phyloP scores from a whole-genome alignment of 2,113 vertebrate genomes.

The Stigmatopora argus region DNA sequence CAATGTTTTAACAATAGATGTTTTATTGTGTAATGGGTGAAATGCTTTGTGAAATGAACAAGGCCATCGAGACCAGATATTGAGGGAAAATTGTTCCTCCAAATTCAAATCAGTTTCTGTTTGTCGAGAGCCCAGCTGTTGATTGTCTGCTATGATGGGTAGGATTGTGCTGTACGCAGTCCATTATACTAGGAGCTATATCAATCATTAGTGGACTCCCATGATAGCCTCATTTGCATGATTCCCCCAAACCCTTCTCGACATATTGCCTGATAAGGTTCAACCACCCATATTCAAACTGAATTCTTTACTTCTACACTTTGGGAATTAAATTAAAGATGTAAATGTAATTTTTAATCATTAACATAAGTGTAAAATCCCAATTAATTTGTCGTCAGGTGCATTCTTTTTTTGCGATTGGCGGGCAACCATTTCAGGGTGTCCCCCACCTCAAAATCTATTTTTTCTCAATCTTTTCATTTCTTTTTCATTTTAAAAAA shows the following conservation, averaged over 20 bases:
- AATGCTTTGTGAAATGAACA: background rate
- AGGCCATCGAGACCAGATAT: background rate
- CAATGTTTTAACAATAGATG: background rate
- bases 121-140: background rate
- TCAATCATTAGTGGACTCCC: constrained; percentile 11
- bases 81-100: background rate
- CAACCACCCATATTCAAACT: background rate
- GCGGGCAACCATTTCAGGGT: no score
- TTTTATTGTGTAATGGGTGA: background rate
- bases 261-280: constrained; percentile 14
- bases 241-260: constrained; percentile 14
- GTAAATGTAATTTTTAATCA: background rate
- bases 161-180: background rate
- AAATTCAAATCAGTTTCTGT: background rate
- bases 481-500: no score
- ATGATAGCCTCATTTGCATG: constrained; percentile 16
- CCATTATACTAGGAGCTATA: constrained; percentile 12
- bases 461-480: no score
- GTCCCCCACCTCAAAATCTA: no score
- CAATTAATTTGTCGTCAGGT: background rate
- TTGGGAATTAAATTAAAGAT: background rate
- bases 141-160: constrained; percentile 1
- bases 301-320: background rate
- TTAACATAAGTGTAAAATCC: background rate
- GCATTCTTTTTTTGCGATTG: background rate